Base-by-base conservation (phyloP, 2,113 vertebrate genomes). In the Catharus bicknelli region DNA sequence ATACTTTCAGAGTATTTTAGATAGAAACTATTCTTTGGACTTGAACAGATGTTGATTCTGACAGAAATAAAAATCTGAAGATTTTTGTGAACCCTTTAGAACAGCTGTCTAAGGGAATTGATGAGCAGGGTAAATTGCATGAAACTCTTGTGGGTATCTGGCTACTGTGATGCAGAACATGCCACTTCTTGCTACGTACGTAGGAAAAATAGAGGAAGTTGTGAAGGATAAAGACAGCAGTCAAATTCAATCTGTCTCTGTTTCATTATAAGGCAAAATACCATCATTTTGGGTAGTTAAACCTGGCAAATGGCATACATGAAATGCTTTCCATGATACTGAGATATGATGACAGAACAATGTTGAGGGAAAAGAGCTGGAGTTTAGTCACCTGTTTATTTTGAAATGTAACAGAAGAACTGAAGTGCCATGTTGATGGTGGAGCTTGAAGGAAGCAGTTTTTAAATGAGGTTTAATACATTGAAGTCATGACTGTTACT, bases 1-100 rank as follows among this genome's bases (percentile, higher is more conserved):
- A 3, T n/a, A 12, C 62, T 84, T 73, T n/a, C 30, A 3, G 12
- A 91, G 2, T 55, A 13, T 83, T 96, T 87, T 66, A 96, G 93
- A 54, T 95, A 81, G 87, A 94, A 62, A 76, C 23, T 62, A 2
- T 66, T 75, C 47, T 94, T 95, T 86, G 85, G 89, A 75, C 82
- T 70, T 88, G 9, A 50, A 50, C 17, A 78, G 51, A 36, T 75
- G 47, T 10, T 89, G 63, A 32, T 62, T 67, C 23, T 77, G 63
- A 42, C 32, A 84, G 32, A 83, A 92, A 80, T 67, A 73, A 81
- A 85, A 96, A 84, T 70, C 34, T 55, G 50, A 95, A 90, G 72
- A 86, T 69, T 95, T 90, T 50, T 84, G 16, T 91, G 17, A 90
- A 48, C 25, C 47, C 59, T 78, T 64, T 53, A 53, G 18, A 78